Conservation (phyloP, 2,888 invertebrate species). For the Dolomedes plantarius region DNA sequence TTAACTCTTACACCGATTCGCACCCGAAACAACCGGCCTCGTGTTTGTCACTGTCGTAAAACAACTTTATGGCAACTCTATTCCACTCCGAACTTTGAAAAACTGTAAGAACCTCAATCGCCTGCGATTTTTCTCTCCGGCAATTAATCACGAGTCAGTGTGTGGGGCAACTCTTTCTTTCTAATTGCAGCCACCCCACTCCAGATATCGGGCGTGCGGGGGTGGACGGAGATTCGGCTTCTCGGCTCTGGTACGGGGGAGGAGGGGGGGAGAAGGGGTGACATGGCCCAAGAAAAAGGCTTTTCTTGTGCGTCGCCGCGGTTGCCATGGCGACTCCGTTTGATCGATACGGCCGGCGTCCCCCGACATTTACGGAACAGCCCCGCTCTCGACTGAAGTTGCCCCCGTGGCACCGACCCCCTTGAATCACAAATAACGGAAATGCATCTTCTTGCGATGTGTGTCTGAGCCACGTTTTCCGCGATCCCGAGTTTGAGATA, state of each 20-base stretch:
- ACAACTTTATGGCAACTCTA: slow-evolving; percentile 5
- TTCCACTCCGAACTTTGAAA: not conserved
- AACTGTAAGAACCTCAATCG: slow-evolving; percentile 11
- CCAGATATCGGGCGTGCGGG: slow-evolving; percentile 44
- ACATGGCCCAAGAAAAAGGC: slow-evolving; percentile 60
- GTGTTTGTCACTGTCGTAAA: not conserved
- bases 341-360: slow-evolving; percentile 67
- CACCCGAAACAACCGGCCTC: not conserved
- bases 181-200: slow-evolving; percentile 61
- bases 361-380: slow-evolving; percentile 62
- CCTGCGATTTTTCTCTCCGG: slow-evolving; percentile 1
- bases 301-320: slow-evolving; percentile 53
- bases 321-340: slow-evolving; percentile 59
- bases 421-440: slow-evolving; percentile 57
- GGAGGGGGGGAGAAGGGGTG: slow-evolving; percentile 29
- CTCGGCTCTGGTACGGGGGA: slow-evolving; percentile 3
- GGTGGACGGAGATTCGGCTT: slow-evolving; percentile 30
- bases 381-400: slow-evolving; percentile 19
- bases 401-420: slow-evolving; percentile 16
- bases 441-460: slow-evolving; percentile 41
- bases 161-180: slow-evolving; percentile 57
- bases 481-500: too few relatives aligned
- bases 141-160: slow-evolving; percentile 54
- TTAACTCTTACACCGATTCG: not conserved
- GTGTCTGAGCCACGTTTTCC: not conserved